A percentile compares a stretch with the other conserved stretches of the same genome.
Conservation (phyloP, 1,140 invertebrate genomes). For the Rhynchophorus ferrugineus region DNA sequence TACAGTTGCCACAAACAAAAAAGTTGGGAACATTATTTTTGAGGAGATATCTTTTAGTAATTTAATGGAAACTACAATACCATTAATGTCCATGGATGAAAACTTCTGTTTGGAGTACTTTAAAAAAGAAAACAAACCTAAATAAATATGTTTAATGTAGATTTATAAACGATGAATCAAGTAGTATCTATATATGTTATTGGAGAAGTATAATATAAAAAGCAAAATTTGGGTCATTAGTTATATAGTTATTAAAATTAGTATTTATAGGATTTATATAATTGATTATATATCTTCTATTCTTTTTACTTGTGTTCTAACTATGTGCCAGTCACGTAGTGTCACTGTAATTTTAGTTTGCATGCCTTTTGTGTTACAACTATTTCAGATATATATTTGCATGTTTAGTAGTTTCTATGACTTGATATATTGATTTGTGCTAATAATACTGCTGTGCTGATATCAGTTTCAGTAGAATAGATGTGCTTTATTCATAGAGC, state of each 20-base stretch:
- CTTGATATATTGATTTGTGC: background rate
- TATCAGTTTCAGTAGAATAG: too few species aligned
- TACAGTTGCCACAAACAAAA: slow-evolving; percentile 57
- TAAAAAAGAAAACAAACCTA: slow-evolving; percentile 30
- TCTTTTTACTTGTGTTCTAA: too few species aligned
- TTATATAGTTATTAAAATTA: too few species aligned
- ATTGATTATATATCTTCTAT: too few species aligned
- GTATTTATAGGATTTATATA: too few species aligned
- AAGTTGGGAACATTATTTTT: slow-evolving; percentile 36
- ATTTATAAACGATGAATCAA: too few species aligned
- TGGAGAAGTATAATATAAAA: too few species aligned
- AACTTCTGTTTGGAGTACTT: slow-evolving; percentile 44
- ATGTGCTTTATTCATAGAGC: too few species aligned
- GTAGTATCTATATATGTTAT: too few species aligned
- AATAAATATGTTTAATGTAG: slow-evolving; percentile 10
- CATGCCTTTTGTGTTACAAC: slow-evolving; percentile 15
- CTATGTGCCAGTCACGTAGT: slow-evolving; percentile 19
- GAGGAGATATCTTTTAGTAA: slow-evolving; percentile 46
- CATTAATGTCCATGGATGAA: slow-evolving; percentile 46
- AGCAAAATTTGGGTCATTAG: too few species aligned
- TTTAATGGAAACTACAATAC: slow-evolving; percentile 48
- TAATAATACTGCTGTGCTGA: background rate
- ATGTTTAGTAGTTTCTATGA: slow-evolving; percentile 1
- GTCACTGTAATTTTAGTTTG: slow-evolving; percentile 21
- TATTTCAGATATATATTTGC: background rate